These are phyloP conservation scores for Clarias macrocephalus DNA, from an alignment of 2,113 vertebrate species.

Conservation along the genomic window DNA sequence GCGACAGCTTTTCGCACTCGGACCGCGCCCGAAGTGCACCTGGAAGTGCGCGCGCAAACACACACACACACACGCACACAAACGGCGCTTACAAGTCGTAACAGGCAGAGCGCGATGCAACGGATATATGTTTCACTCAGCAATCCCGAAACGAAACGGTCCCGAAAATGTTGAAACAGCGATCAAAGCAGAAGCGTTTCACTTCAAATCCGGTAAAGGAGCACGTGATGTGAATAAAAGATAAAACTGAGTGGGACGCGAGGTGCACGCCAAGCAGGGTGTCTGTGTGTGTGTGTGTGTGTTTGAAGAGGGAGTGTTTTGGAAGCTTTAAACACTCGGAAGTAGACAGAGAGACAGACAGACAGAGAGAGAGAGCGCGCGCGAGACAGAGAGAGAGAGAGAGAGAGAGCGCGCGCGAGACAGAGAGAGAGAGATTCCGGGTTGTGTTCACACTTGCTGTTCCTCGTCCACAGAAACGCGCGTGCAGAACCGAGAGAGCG, in stretches of 20 bases:
- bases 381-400: background rate
- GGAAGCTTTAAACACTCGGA: slow-evolving; percentile 57
- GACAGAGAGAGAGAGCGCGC: background rate
- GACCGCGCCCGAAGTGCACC: slow-evolving; percentile 18
- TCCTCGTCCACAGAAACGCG: slow-evolving; percentile 51
- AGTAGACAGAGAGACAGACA: slow-evolving; percentile 43
- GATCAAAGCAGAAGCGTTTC: background rate
- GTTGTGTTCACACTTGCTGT: slow-evolving; percentile 63
- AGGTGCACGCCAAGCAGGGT: background rate
- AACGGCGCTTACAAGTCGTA: background rate
- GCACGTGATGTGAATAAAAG: background rate
- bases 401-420: slow-evolving; percentile 11
- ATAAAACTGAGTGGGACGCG: background rate
- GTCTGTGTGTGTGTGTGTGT: background rate
- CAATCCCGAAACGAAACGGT: background rate
- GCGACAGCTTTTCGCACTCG: background rate
- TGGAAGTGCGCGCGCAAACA: background rate
- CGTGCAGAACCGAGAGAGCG: slow-evolving; percentile 14
- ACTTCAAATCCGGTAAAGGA: background rate
- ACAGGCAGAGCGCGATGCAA: background rate
- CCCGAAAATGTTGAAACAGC: background rate
- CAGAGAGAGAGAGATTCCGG: background rate
- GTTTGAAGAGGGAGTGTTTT: slow-evolving; percentile 33
- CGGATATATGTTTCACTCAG: background rate
- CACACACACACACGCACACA: background rate